Evolutionary conservation across 2,888 invertebrate species (phyloP), one percentile per base, ranked within the genome.

Genomic region (Yponomeuta sedellus): DNA sequence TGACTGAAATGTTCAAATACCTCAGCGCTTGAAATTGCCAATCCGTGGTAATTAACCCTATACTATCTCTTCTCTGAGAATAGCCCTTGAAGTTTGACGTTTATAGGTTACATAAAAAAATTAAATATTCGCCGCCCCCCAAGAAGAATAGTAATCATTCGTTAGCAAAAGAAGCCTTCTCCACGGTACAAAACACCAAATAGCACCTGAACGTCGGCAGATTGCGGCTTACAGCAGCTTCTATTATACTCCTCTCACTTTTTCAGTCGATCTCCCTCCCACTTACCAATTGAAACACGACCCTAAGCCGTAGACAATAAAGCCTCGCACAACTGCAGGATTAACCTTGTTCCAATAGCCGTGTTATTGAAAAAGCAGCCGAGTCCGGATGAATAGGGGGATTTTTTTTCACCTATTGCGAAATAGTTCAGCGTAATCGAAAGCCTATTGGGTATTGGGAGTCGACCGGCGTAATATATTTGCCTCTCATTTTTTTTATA

Each of bases 141-240:
- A 25, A 25, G 25, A 25, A 25, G 25, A 4, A 25, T 25, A 25
- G 3, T 25, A 25, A 25, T 2, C 5, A 5, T 25, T 25, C 25
- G 25, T 25, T 5, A 25, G 25, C 34, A 34, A 34, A 34, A 34
- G 71, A 80, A 83, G 79, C 76, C 70, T 66, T 71, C 76, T 82
- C 85, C 83, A 75, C 69, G 75, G 58, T 68, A 73, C 70, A 71
- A 69, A 66, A 69, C 64, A 72, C 71, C 70, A 72, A 71, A 70
- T 74, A 83, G 77, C 85, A 88, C 87, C 88, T 88, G 86, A 83
- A 81, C 77, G 82, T 81, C 78, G 81, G 85, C 86, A 88, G 87
- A 88, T 86, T 88, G 87, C 80, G 85, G 82, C 80, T 82, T 80
- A 82, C 80, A 81, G 79, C 79, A 11, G n/a, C 63, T 19, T 22